phyloP scores from a whole-genome alignment of 2,888 invertebrate species.

The Rhodophaea formosa region DNA sequence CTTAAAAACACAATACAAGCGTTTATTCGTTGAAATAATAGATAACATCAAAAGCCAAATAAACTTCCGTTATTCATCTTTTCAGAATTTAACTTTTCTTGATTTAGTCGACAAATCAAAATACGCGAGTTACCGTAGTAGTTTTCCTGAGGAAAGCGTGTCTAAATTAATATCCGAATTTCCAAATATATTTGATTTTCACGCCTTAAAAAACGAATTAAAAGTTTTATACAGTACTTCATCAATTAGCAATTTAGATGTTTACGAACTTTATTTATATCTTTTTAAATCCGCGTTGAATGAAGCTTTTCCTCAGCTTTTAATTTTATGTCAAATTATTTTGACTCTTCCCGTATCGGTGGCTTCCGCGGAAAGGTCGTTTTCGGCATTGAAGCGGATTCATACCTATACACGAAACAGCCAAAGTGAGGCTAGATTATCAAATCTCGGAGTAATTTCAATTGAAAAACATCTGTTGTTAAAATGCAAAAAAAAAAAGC shows the following conservation, averaged over 20 bases:
- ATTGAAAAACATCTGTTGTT: no score
- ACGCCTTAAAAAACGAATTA: constrained; percentile 19
- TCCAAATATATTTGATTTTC: constrained; percentile 18
- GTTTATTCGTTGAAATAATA: constrained; percentile 15
- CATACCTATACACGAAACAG: no score
- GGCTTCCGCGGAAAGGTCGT: constrained; percentile 14
- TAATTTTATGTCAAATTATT: constrained; percentile 18
- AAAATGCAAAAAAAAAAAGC: no score
- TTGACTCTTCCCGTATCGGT: constrained; percentile 20
- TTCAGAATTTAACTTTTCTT: constrained; percentile 14
- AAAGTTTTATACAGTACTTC: constrained; percentile 19
- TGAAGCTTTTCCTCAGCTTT: constrained; percentile 21
- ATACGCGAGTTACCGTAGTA: background rate
- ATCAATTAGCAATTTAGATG: constrained; percentile 18
- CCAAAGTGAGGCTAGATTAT: no score
- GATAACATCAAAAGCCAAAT: constrained; percentile 15
- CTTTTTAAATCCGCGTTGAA: no score
- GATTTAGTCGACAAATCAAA: constrained; percentile 21
- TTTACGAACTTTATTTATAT: constrained; percentile 16
- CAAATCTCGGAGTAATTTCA: no score
- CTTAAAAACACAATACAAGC: constrained; percentile 10
- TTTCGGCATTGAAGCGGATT: no score
- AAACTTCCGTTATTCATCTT: constrained; percentile 18
- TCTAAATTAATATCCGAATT: constrained; percentile 15
- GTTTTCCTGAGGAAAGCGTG: constrained; percentile 14